These are phyloP conservation scores for Synergus laeviventris DNA, from an alignment of 2,888 invertebrate genomes.

Conservation along the genomic window DNA sequence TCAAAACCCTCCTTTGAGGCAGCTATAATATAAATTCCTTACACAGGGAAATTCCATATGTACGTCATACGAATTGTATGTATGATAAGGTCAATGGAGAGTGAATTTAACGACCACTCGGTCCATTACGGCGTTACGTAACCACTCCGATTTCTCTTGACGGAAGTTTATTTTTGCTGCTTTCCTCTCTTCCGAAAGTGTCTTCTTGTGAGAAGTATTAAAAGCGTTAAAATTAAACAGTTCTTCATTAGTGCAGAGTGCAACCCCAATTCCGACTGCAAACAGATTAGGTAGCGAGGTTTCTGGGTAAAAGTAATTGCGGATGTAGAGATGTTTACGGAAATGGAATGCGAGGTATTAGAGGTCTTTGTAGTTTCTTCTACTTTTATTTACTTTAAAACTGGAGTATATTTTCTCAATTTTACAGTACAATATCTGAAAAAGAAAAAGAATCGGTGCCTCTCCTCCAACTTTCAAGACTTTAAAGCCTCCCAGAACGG, in stretches of 20 bases:
- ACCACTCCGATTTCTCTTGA: background rate
- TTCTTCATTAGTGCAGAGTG: slow-evolving; percentile 60
- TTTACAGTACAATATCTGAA: background rate
- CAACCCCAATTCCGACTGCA: slow-evolving; percentile 59
- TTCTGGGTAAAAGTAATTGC: slow-evolving; percentile 60
- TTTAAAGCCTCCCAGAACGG: no score
- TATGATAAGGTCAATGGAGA: background rate
- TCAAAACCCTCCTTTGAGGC: slow-evolving; percentile 15
- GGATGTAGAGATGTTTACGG: slow-evolving; percentile 43
- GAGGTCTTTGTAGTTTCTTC: slow-evolving; percentile 7
- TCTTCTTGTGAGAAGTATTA: background rate
- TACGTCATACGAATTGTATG: no score
- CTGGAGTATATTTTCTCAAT: background rate
- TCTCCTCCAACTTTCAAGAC: no score
- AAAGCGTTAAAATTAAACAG: slow-evolving; percentile 57
- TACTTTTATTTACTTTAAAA: slow-evolving; percentile 11
- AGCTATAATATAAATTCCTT: slow-evolving; percentile 21
- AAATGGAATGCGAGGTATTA: slow-evolving; percentile 39
- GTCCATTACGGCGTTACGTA: background rate
- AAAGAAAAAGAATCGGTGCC: no score
- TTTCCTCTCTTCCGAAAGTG: background rate
- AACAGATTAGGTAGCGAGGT: slow-evolving; percentile 60
- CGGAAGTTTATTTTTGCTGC: background rate
- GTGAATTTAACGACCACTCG: background rate
- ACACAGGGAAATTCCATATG: background rate